phyloP scores from a whole-genome alignment of 2,888 invertebrate species.

The Ethmia dodecea region DNA sequence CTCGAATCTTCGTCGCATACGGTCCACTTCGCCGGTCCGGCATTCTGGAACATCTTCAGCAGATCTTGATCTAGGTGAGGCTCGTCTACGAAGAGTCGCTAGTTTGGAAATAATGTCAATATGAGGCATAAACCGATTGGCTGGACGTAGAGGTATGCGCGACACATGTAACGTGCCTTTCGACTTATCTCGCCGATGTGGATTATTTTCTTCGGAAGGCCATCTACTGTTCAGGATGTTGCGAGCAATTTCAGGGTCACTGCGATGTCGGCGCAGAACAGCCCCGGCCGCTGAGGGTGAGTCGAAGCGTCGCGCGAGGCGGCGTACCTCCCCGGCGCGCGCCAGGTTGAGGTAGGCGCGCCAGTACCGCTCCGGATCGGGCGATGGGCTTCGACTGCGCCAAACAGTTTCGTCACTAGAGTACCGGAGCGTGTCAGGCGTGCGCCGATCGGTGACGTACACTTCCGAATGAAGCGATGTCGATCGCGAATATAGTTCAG shows the following conservation, averaged over 20 bases:
- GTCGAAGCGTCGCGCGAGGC: slow-evolving; percentile 88
- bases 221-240: slow-evolving; percentile 72
- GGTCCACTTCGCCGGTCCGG: slow-evolving; percentile 83
- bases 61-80: slow-evolving; percentile 66
- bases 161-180: slow-evolving; percentile 80
- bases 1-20: slow-evolving; percentile 85
- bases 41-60: slow-evolving; percentile 69
- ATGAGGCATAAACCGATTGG: slow-evolving; percentile 90
- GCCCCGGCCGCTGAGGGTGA: slow-evolving; percentile 75
- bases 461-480: slow-evolving; percentile 74
- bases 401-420: slow-evolving; percentile 82
- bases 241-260: slow-evolving; percentile 86
- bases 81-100: slow-evolving; percentile 79
- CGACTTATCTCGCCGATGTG: slow-evolving; percentile 39
- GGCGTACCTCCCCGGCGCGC: slow-evolving; percentile 86
- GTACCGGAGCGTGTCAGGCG: slow-evolving; percentile 70
- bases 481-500: slow-evolving; percentile 65
- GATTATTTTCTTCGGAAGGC: slow-evolving; percentile 61
- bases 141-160: slow-evolving; percentile 78
- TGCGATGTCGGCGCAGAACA: slow-evolving; percentile 81
- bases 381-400: slow-evolving; percentile 85
- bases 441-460: slow-evolving; percentile 59
- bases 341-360: slow-evolving; percentile 83
- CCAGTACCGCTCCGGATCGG: slow-evolving; percentile 84
- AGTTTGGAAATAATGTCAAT: slow-evolving; percentile 94